phyloP scores from a whole-genome alignment of 1,140 invertebrate genomes.

The Drepana arcuata region DNA sequence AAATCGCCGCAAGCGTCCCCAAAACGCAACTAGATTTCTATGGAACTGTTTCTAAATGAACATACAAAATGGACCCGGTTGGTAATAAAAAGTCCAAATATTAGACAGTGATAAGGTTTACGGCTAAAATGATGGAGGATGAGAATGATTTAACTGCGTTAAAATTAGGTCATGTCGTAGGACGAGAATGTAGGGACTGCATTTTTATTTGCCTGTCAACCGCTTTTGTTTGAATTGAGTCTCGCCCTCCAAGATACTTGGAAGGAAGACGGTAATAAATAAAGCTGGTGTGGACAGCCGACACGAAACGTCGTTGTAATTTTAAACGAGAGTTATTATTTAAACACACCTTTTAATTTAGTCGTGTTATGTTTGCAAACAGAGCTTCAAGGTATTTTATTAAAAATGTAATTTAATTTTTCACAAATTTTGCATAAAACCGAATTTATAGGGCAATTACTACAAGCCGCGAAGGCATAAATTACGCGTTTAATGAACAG shows the following conservation, averaged over 20 bases:
- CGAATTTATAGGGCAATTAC: slow-evolving; percentile 25
- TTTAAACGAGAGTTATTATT: slow-evolving; percentile 18
- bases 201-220: slow-evolving; percentile 56
- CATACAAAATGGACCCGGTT: too few relatives aligned
- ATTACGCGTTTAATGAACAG: slow-evolving; percentile 35
- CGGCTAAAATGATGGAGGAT: slow-evolving; percentile 26
- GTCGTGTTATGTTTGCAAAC: slow-evolving; percentile 4
- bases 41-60: too few relatives aligned
- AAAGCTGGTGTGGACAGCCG: slow-evolving; percentile 30
- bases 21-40: too few relatives aligned
- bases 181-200: slow-evolving; percentile 21
- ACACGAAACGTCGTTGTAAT: slow-evolving; percentile 4
- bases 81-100: slow-evolving; percentile 48
- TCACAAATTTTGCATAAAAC: slow-evolving; percentile 12
- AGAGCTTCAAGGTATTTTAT: slow-evolving; percentile 7
- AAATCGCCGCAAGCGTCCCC: too few relatives aligned
- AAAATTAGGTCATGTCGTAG: slow-evolving; percentile 48
- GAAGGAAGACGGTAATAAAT: slow-evolving; percentile 41
- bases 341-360: slow-evolving; percentile 24
- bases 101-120: slow-evolving; percentile 51
- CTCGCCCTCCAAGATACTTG: slow-evolving; percentile 32
- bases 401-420: slow-evolving; percentile 7
- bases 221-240: slow-evolving; percentile 33
- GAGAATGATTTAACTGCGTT: slow-evolving; percentile 45
- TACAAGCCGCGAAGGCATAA: slow-evolving; percentile 28